Conservation (phyloP, 2,888 invertebrate genomes). For the Sabatieria punctata region DNA sequence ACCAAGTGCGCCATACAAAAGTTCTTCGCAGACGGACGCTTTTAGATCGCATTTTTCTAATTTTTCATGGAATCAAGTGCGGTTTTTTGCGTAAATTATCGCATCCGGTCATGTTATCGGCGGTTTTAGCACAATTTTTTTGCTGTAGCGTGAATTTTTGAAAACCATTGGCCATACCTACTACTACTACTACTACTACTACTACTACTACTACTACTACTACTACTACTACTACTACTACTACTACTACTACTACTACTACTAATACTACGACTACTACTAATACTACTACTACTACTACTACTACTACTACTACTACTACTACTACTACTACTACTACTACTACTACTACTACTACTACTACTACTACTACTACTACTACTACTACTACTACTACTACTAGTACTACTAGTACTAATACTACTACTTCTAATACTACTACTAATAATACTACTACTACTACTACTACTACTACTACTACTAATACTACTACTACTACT, state of each 20-base stretch:
- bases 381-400: neutral
- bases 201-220: neutral
- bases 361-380: neutral
- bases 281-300: neutral
- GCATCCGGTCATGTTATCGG: no score
- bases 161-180: no score
- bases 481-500: neutral
- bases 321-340: neutral
- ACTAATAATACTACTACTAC: neutral
- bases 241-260: neutral
- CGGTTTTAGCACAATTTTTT: no score
- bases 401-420: neutral
- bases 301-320: neutral
- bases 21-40: no score
- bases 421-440: neutral
- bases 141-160: no score
- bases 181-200: neutral
- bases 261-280: neutral
- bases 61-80: no score
- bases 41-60: no score
- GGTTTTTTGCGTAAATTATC: no score
- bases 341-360: neutral
- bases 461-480: slow-evolving; percentile 1
- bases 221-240: neutral
- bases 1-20: no score